These are phyloP conservation scores for Orthonychiurus folsomi DNA, from an alignment of 2,888 invertebrate species.

Conservation along the genomic window DNA sequence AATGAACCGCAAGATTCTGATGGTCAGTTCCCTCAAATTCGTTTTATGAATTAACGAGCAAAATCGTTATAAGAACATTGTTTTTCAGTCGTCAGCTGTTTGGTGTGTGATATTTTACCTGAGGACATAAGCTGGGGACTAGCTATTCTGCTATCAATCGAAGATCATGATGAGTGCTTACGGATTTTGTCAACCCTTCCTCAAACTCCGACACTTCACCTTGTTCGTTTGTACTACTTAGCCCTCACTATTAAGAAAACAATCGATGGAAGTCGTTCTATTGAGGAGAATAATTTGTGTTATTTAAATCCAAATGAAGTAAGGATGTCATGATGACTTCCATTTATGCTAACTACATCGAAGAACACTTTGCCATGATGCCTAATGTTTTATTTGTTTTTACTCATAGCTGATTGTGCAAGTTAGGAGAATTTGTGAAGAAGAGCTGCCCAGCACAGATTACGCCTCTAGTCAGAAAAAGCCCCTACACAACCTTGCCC, in stretches of 20 bases:
- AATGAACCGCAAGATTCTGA: background rate
- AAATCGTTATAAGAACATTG: too few species aligned
- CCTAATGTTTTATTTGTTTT: background rate
- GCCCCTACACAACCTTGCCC: background rate
- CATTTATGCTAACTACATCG: background rate
- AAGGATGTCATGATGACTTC: too few species aligned
- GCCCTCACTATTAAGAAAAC: background rate
- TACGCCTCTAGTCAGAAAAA: background rate
- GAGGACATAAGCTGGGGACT: conserved; percentile 51
- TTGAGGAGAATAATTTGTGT: background rate
- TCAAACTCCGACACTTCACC: background rate
- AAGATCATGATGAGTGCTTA: conserved; percentile 40
- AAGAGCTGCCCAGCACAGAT: background rate
- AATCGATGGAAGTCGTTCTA: background rate
- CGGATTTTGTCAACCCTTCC: background rate
- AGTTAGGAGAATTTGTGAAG: background rate
- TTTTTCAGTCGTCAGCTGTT: conserved; percentile 48
- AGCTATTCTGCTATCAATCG: conserved; percentile 48
- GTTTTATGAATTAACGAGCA: too few species aligned
- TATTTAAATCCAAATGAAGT: background rate
- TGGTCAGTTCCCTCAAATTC: too few species aligned
- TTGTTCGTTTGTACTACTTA: background rate
- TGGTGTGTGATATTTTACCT: conserved; percentile 47
- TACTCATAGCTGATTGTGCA: background rate
- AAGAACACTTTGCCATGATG: background rate